Evolutionary conservation across 2,797 vertebrate genomes (phyloP), one percentile per base, ranked within the genome.

Genomic region (Poecilia wingei): DNA sequence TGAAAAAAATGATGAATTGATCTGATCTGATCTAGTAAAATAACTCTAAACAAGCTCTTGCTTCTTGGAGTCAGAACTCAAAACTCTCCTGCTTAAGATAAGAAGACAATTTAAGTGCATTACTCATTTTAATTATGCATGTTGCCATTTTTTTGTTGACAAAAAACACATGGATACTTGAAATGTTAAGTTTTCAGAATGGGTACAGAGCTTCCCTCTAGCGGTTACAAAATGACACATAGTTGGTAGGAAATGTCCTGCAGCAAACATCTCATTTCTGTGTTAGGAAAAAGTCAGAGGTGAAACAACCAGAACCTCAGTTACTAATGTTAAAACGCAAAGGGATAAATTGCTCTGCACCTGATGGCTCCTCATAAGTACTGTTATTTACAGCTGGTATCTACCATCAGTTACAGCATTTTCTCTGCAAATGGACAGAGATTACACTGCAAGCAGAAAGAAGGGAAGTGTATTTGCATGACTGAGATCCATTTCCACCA

Each of bases 381-480:
- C 33, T 49, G 75, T 74, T 78, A 89, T 92, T 90, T 90, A 75
- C 85, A 92, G 90, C 86, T 82, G 83, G 79, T 88, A 92, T 90
- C 84, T 89, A 78, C 82, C 87, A 78, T 72, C 77, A 90, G 85
- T 88, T 79, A 91, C 81, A 83, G 86, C 45, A 79, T 91, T 91
- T 82, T 92, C 79, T 83, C 74, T 36, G 75, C 83, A 85, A 92
- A 88, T 87, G 73, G 82, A 92, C 86, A 84, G 55, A 46, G 74
- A 79, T 87, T 87, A 85, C 59, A 79, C 77, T 22, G 75, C 43
- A 79, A 55, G 85, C 81, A 76, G 86, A 83, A 74, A 87, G 72
- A 89, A 89, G 91, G 80, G 75, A 25, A 41, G 81, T 0, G 74
- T 33, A 91, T 93, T 92, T 91, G 86, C 91, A 93, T 91, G 85